These are phyloP conservation scores for Cordilura impudica DNA, from an alignment of 2,888 invertebrate species.

Conservation along the genomic window DNA sequence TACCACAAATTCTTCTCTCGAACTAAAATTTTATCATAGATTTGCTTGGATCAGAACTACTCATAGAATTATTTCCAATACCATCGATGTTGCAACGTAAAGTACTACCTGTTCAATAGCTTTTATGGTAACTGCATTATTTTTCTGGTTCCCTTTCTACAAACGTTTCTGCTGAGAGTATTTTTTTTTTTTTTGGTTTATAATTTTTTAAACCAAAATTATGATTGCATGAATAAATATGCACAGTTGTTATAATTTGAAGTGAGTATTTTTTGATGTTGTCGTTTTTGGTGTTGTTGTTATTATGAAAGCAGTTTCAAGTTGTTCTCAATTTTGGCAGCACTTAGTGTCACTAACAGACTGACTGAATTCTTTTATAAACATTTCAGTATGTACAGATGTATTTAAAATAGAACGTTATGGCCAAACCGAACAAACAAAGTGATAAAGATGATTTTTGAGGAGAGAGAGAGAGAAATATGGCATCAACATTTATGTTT, in stretches of 20 bases:
- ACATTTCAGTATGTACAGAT: not conserved
- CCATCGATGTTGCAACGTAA: too few species aligned
- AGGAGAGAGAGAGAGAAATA: conserved; percentile 18
- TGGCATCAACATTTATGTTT: conserved; percentile 12
- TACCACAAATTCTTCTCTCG: too few species aligned
- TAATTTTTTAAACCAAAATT: not conserved
- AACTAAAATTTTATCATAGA: too few species aligned
- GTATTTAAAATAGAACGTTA: conserved; percentile 14
- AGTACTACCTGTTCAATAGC: too few species aligned
- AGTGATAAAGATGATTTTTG: conserved; percentile 30
- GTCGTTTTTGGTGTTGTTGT: conserved; percentile 10
- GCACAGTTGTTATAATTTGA: conserved; percentile 19
- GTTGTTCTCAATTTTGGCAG: conserved; percentile 73
- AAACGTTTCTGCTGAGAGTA: not conserved
- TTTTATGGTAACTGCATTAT: too few species aligned
- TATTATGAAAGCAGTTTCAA: conserved; percentile 68
- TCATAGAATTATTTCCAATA: too few species aligned
- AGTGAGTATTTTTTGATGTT: not conserved
- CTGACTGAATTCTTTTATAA: conserved; percentile 54
- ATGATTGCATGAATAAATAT: conserved; percentile 14
- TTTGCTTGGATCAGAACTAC: too few species aligned
- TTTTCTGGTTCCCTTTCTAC: not conserved
- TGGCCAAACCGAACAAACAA: conserved; percentile 24
- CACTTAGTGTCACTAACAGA: conserved; percentile 70
- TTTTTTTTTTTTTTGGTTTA: not conserved